phyloP scores from a whole-genome alignment of 2,113 vertebrate species.

The Sclerurus mexicanus region DNA sequence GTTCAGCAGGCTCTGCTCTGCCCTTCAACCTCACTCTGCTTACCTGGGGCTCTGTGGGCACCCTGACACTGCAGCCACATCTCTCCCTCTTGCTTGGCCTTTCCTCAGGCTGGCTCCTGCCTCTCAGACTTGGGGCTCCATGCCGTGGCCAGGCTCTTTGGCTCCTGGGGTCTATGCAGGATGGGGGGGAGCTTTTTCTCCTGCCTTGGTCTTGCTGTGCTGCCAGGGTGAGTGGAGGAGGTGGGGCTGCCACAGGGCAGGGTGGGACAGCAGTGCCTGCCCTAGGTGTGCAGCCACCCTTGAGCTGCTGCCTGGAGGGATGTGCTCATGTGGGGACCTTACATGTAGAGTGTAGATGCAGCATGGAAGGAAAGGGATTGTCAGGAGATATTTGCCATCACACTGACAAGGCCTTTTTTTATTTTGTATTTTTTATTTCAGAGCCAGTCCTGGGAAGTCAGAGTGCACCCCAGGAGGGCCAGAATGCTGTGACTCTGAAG shows the following conservation, averaged over 20 bases:
- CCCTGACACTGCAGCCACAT: not conserved
- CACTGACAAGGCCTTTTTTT: not conserved
- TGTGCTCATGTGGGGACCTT: not conserved
- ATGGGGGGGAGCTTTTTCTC: not conserved
- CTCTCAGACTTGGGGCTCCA: not conserved
- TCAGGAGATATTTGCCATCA: not conserved
- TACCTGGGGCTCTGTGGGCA: not conserved
- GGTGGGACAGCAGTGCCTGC: not conserved
- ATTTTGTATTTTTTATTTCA: not conserved
- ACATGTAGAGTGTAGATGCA: not conserved
- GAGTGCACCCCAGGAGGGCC: conserved; percentile 63
- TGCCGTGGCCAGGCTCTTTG: not conserved
- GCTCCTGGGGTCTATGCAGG: not conserved
- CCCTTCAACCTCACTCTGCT: not conserved
- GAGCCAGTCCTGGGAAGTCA: conserved; percentile 42
- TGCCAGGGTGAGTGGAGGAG: not conserved
- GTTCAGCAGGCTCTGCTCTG: not conserved
- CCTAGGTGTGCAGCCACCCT: not conserved
- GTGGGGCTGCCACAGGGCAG: not conserved
- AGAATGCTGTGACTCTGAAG: conserved; percentile 66
- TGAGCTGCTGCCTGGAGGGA: not conserved
- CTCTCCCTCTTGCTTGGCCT: not conserved
- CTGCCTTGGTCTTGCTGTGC: not conserved
- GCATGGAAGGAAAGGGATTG: not conserved
- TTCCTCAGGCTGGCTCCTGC: not conserved